Evolutionary conservation across 1,140 invertebrate species (phyloP), one percentile per base, ranked within the genome.

Genomic region (Drosophila littoralis): DNA sequence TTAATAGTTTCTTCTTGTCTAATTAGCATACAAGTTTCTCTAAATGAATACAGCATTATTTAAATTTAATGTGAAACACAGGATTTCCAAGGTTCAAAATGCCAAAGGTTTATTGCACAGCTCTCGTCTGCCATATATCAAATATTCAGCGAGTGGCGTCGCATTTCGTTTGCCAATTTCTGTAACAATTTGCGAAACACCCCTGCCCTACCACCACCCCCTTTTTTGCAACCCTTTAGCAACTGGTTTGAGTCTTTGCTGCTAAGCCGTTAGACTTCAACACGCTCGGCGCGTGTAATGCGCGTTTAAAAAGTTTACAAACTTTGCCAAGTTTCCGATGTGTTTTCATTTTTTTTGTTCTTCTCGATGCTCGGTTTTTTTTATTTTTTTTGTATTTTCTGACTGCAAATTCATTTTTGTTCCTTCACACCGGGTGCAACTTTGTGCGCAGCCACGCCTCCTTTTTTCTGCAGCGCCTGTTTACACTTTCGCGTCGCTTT

Each of bases 261-360:
- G 48, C 77, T 68, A 86, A 88, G 77, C 75, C 79, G 50, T 54
- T 71, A 69, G 78, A 73, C 68, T 88, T 74, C 64, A 79, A 81
- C 83, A 86, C 76, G 83, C 77, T 84, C 77, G 84, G 80, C 68
- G 77, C 84, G 84, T 89, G 84, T 88, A 88, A 88, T 89, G 75
- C 84, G 84, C 84, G 77, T 88, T 88, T 88, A 89, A 88, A 88
- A 88, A 88, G 84, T 89, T 89, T 89, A 89, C 80, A 80, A 88
- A 89, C 84, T 88, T 80, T 79, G 80, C 80, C 80, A 88, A 88
- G 81, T 86, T 85, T 59, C 63, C 32, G 15, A 36, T 71, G 46
- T 60, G 57, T 70, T 79, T 79, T 83, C 50, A 35, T 43, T 45
- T 55, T 51, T 10, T n/a, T 71, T 63, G 4, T 40, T 13, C 22